Percentiles rank a stretch among this genome's conserved stretches.
Evolutionary conservation across 2,888 invertebrate species (phyloP).

Genomic region (Spodoptera littoralis): DNA sequence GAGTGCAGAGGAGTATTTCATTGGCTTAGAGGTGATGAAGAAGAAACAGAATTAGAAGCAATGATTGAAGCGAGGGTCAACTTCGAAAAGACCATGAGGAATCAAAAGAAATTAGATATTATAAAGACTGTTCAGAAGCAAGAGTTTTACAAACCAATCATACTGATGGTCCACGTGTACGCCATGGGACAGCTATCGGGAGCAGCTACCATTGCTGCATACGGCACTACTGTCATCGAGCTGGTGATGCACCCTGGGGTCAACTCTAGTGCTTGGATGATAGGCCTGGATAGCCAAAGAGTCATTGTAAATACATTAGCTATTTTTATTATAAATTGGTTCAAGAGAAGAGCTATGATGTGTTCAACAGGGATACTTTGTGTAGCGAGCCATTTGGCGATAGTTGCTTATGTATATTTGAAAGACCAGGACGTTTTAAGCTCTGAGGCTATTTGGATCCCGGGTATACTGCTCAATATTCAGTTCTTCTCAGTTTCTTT

Average conservation of each 20-base stretch:
- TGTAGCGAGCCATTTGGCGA: slow-evolving; percentile 84
- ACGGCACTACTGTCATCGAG: slow-evolving; percentile 89
- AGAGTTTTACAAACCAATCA: slow-evolving; percentile 88
- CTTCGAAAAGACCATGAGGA: slow-evolving; percentile 59
- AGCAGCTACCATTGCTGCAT: slow-evolving; percentile 90
- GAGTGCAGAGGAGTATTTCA: slow-evolving; percentile 87
- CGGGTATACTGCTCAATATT: slow-evolving; percentile 82
- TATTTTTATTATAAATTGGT: slow-evolving; percentile 88
- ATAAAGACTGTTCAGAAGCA: slow-evolving; percentile 67
- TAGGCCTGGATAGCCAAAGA: slow-evolving; percentile 90
- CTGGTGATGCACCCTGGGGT: slow-evolving; percentile 87
- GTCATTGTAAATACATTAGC: slow-evolving; percentile 88
- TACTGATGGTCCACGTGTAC: slow-evolving; percentile 89
- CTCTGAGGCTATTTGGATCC: slow-evolving; percentile 77
- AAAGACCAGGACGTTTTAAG: slow-evolving; percentile 60
- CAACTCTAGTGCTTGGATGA: slow-evolving; percentile 90
- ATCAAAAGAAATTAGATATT: slow-evolving; percentile 42
- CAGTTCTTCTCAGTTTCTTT: slow-evolving; percentile 88
- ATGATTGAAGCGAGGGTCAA: slow-evolving; percentile 70
- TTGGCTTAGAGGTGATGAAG: slow-evolving; percentile 86
- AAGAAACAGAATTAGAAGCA: slow-evolving; percentile 74
- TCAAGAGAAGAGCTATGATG: slow-evolving; percentile 89
- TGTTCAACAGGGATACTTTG: slow-evolving; percentile 89
- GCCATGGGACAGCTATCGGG: slow-evolving; percentile 90
- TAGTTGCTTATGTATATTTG: slow-evolving; percentile 80